Evolutionary conservation across 1,140 invertebrate species (phyloP).

Genomic region (Stenopsyche tienmushanensis): DNA sequence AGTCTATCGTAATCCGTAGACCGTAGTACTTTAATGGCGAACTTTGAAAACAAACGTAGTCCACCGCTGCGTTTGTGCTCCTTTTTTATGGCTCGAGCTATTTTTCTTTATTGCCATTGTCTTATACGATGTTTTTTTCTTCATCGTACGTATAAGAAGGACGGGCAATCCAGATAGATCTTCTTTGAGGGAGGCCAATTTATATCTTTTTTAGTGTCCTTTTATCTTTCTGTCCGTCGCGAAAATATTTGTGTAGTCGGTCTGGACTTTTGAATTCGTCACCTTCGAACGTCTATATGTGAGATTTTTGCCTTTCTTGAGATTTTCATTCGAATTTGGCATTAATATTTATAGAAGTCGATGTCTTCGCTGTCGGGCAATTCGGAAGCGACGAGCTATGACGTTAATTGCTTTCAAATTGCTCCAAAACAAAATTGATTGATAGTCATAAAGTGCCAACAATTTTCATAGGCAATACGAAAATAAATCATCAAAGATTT

Average conservation of each 20-base stretch:
- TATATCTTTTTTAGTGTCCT: conserved; percentile 29
- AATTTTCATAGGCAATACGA: too few species aligned
- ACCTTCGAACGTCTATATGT: conserved; percentile 10
- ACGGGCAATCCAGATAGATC: conserved; percentile 27
- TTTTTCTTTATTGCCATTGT: conserved; percentile 32
- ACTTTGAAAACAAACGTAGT: conserved; percentile 30
- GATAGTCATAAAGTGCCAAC: too few species aligned
- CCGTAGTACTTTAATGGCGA: conserved; percentile 28
- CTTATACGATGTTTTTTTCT: conserved; percentile 29
- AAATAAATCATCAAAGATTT: too few species aligned
- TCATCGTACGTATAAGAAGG: conserved; percentile 15
- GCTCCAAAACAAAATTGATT: too few species aligned
- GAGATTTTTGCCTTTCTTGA: background rate
- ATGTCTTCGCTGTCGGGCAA: too few species aligned
- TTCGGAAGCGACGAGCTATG: too few species aligned
- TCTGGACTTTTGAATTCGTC: conserved; percentile 13
- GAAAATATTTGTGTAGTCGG: conserved; percentile 7
- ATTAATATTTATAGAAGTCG: too few species aligned
- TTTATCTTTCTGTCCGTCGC: conserved; percentile 15
- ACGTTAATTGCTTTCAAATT: too few species aligned
- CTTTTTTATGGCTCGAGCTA: conserved; percentile 20
- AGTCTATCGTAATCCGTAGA: conserved; percentile 27
- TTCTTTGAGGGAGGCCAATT: conserved; percentile 29
- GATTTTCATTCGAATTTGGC: too few species aligned
- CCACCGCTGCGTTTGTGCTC: conserved; percentile 18